Conservation (phyloP, 2,888 invertebrate species). For the Chloroclysta siterata region DNA sequence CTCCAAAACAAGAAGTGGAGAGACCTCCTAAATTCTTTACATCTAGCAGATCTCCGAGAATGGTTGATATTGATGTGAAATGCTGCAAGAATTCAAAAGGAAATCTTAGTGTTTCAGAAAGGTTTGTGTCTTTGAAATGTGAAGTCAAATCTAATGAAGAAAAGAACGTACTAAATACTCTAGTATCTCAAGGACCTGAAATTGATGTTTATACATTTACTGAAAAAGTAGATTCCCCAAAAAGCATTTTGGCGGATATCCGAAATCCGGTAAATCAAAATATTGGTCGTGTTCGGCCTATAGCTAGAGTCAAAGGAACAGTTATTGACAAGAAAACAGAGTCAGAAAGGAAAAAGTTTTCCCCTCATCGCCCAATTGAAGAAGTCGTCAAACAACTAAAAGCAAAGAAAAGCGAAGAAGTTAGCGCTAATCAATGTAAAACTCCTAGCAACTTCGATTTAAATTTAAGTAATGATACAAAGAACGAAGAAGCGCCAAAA, state of each 20-base stretch:
- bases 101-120: constrained; percentile 75
- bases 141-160: constrained; percentile 72
- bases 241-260: constrained; percentile 77
- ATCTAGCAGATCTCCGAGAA: constrained; percentile 72
- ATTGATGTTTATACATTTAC: constrained; percentile 80
- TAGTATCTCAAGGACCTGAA: constrained; percentile 75
- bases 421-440: constrained; percentile 50
- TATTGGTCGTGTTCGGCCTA: constrained; percentile 76
- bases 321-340: constrained; percentile 77
- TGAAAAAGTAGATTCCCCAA: constrained; percentile 80
- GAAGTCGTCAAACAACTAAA: constrained; percentile 79
- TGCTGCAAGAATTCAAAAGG: constrained; percentile 78
- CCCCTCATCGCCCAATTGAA: constrained; percentile 78
- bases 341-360: constrained; percentile 76
- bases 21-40: constrained; percentile 80
- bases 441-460: constrained; percentile 49
- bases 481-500: constrained; percentile 69
- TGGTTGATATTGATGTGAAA: constrained; percentile 78
- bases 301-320: constrained; percentile 81
- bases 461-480: constrained; percentile 47
- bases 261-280: constrained; percentile 72
- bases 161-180: constrained; percentile 63
- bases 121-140: constrained; percentile 73
- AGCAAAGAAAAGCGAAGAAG: constrained; percentile 74
- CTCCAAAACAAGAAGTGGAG: constrained; percentile 71